phyloP scores from a whole-genome alignment of 1,140 invertebrate genomes.

The Anoplophora glabripennis region DNA sequence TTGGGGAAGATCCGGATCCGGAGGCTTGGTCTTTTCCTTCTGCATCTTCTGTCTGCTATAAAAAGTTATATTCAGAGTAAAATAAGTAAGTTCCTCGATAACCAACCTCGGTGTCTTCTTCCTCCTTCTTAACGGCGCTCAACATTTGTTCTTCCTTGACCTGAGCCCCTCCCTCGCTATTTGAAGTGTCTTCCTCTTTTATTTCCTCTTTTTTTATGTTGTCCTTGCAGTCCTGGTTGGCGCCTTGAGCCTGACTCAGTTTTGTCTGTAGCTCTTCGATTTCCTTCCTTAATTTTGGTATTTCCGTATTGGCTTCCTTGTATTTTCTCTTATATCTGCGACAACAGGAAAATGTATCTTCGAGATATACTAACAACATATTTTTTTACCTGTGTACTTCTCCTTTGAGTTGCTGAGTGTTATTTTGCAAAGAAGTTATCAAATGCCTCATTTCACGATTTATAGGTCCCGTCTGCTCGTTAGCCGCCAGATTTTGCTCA shows the following conservation, averaged over 20 bases:
- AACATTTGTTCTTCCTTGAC: slow-evolving; percentile 50
- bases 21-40: slow-evolving; percentile 41
- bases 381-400: slow-evolving; percentile 81
- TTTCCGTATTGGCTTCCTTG: slow-evolving; percentile 77
- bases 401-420: slow-evolving; percentile 94
- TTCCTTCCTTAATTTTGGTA: slow-evolving; percentile 72
- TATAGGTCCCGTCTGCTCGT: slow-evolving; percentile 97
- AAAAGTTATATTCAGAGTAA: neutral
- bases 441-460: slow-evolving; percentile 97
- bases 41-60: slow-evolving; percentile 33
- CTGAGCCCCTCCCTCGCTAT: slow-evolving; percentile 36
- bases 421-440: slow-evolving; percentile 95
- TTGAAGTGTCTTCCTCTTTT: slow-evolving; percentile 57
- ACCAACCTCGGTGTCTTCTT: slow-evolving; percentile 49
- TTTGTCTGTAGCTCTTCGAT: slow-evolving; percentile 64
- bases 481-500: slow-evolving; percentile 96
- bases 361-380: slow-evolving; percentile 52
- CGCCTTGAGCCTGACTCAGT: slow-evolving; percentile 55
- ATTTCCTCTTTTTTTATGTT: slow-evolving; percentile 61
- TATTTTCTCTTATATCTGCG: slow-evolving; percentile 89
- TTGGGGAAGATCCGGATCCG: slow-evolving; percentile 49
- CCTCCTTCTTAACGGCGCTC: slow-evolving; percentile 59
- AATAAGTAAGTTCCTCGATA: neutral
- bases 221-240: slow-evolving; percentile 57
- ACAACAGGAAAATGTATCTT: slow-evolving; percentile 71